Base-by-base conservation (phyloP, 2,888 invertebrate species). In the Watsonalla cultraria region DNA sequence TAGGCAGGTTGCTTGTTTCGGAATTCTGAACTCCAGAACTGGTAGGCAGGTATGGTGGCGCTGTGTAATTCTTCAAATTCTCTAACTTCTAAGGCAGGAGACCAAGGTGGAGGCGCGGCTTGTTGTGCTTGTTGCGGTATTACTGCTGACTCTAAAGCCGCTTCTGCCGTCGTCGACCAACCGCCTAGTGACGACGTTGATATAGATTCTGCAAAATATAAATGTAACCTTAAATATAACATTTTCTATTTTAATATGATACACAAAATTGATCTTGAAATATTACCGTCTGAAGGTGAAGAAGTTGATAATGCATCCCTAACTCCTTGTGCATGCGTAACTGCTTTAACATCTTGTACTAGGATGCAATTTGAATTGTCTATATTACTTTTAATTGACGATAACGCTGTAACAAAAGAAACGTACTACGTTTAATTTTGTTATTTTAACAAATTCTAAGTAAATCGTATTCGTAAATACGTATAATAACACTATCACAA, bases 11-110 rank as follows among this genome's bases (percentile, higher is more conserved):
- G 96, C 84, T 96, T 96, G 91, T 96, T 97, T 66, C 96, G 94
- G 84, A 97, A 96, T 90, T 97, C 97, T 60, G 96, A 94, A 86
- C 97, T 97, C 97, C 97, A 97, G 87, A 97, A 97, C 82, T 96
- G 96, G 89, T 96, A 97, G 72, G 97, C 96, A 74, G 96, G 96
- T 83, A 97, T 96, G 61, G 94, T 94, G 70, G 96, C 96, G 72
- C 95, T 94, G 83, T 96, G 96, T 64, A 95, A 92, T 78, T 95
- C 95, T 84, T 96, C 96, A 82, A 97, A 94, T 76, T 96, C 96
- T 75, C 96, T 93, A 70, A 96, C 92, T 90, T 96, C 96, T 74
- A 96, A 91, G 58, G 94, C 92, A 14, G 94, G 93, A 39, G 95
- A 94, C 94, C 94, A 95, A 72, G 95, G 95, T 67, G 95, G 95